Evolutionary conservation across 1,140 invertebrate genomes (phyloP), one percentile per base, ranked within the genome.

Genomic region (Lasaia peninsularis): DNA sequence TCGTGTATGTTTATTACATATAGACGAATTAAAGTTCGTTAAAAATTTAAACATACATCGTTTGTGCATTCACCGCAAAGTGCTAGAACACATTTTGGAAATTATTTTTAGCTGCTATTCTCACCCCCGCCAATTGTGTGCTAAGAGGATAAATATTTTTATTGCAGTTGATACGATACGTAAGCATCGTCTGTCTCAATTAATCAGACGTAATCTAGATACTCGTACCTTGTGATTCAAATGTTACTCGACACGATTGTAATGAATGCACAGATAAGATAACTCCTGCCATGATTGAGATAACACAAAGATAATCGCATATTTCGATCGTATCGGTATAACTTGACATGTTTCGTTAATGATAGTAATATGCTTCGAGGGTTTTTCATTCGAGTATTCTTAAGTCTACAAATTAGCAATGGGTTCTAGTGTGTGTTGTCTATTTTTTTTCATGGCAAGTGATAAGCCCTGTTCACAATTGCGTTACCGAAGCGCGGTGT

Each of bases 221-320:
- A 40, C 35, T 8, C 16, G 8, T 16, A 12, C 35, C 35, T 14
- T 40, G 35, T 40, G 35, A 40, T 40, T 40, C 35, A 40, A 40
- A 40, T 40, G 35, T 40, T 18, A 40, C 35, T 14, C 16, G 35
- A 14, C 37, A 44, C 37, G 37, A 44, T 18, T 44, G 16, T 44
- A 44, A 44, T 44, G 37, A 44, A 44, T 44, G 37, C 37, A 44
- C 10, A 16, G 37, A 44, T 44, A 44, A 44, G 37, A 44, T 44
- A 44, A 44, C 7, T 8, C 16, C 12, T 10, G 14, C 37, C 18
- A 44, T 18, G 37, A 44, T 44, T 44, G 14, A 44, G 37, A 44
- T 44, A 44, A 9, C 14, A 18, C 37, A 44, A 44, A 14, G 37
- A 44, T 44, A 44, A 44, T 16, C 37, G 8, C 10, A 44, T 44